These are phyloP conservation scores for Oryctes rhinoceros DNA, from an alignment of 1,140 invertebrate genomes.

Conservation along the genomic window DNA sequence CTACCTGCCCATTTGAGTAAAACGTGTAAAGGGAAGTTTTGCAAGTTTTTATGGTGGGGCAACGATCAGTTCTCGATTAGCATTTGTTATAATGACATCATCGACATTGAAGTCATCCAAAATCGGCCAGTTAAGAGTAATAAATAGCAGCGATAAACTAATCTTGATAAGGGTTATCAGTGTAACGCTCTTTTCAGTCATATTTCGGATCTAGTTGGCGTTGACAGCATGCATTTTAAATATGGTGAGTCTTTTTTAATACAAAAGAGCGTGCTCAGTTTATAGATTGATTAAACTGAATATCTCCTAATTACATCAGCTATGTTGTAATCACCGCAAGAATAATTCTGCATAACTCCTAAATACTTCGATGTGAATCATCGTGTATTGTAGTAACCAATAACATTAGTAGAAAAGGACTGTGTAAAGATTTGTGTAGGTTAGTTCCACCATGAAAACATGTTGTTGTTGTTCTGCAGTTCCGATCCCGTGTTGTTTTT, in stretches of 20 bases:
- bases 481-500: too few species aligned
- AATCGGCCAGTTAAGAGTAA: not conserved
- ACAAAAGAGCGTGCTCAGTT: not conserved
- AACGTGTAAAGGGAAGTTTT: constrained; percentile 6
- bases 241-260: constrained; percentile 8
- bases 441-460: too few species aligned
- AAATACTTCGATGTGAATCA: too few species aligned
- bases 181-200: constrained; percentile 14
- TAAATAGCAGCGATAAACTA: constrained; percentile 18
- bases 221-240: constrained; percentile 19
- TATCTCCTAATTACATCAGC: too few species aligned
- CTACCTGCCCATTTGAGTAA: constrained; percentile 21
- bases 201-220: constrained; percentile 16
- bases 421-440: too few species aligned
- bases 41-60: not conserved
- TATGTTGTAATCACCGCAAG: too few species aligned
- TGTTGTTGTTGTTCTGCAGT: too few species aligned
- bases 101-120: not conserved
- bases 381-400: too few species aligned
- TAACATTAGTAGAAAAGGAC: too few species aligned
- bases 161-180: constrained; percentile 21
- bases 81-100: constrained; percentile 19
- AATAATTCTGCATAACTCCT: too few species aligned
- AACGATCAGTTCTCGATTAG: constrained; percentile 8
- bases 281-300: too few species aligned